Base-by-base conservation (phyloP, 2,888 invertebrate species). In the Conchocele bisecta region DNA sequence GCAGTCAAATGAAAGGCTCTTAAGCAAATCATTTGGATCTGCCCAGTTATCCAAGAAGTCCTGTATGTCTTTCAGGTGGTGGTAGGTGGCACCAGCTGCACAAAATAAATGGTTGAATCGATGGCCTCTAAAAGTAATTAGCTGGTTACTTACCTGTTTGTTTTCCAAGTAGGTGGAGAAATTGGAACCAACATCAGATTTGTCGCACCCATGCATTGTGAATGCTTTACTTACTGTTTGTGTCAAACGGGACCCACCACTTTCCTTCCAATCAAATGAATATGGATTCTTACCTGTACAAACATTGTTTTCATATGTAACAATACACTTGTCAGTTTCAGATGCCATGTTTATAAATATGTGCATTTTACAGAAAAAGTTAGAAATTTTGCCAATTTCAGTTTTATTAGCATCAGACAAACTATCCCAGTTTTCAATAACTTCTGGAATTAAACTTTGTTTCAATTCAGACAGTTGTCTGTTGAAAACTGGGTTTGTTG, bases 341-440 rank as follows among this genome's bases (percentile, higher is more conserved):
- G n/a, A n/a, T n/a, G n/a, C n/a, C n/a, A n/a, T n/a, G 42, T 74
- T 69, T 2, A 65, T 53, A 61, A 74, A 74, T 28, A 74, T 59
- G 35, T 74, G 68, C 73, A 74, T 69, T 41, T 72, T 66, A 20
- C 69, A 69, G 51, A 63, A 63, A 22, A 65, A 69, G 24, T 29
- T 37, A 17, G 46, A 56, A 1, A 69, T 7, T 26, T 42, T 50
- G 6, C 39, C 13, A 31, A 65, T 54, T 48, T 69, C 57, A n/a
- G n/a, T n/a, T n/a, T n/a, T n/a, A n/a, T n/a, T n/a, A n/a, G n/a
- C n/a, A n/a, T n/a, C n/a, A n/a, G n/a, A n/a, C n/a, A n/a, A n/a
- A n/a, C n/a, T n/a, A n/a, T n/a, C n/a, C n/a, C n/a, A n/a, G n/a
- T n/a, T n/a, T n/a, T n/a, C n/a, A n/a, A n/a, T n/a, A n/a, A n/a